Evolutionary conservation across 1,140 invertebrate species (phyloP), one percentile per base, ranked within the genome.

Genomic region (Thaumetopoea pityocampa): DNA sequence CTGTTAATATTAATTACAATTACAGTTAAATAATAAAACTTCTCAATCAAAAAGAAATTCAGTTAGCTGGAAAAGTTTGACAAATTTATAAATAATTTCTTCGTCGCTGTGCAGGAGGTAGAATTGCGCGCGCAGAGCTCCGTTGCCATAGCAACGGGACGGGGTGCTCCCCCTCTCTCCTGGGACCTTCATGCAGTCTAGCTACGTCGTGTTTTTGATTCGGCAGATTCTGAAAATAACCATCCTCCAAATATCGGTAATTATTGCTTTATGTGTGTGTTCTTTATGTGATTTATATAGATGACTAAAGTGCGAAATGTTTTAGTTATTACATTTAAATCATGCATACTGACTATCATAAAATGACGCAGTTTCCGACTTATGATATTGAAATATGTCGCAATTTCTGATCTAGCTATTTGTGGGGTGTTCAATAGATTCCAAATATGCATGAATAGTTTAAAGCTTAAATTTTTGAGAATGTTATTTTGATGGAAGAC

Each of bases 91-190:
- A 70, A 72, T 70, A 62, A 58, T 62, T 57, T 68, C 64, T 62
- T 62, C 48, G 65, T 53, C 35, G 32, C 27, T 49, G 22, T 32
- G 20, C 44, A 9, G 4, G 20, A 3, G 20, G 38, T 41, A 26
- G 22, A 35, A 38, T 10, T 83, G 79, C 79, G 79, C 71, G 79
- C 79, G 79, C 79, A 83, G 30, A 8, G 35, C 3, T 12, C 11
- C 4, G 69, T 80, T 62, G 32, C 33, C 68, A 77, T 79, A 60
- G 51, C 9, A 51, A 80, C 79, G 35, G 37, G 51, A 43, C 43
- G 43, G 48, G 46, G 55, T 10, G 52, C 41, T 44, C 54, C 47
- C 33, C 43, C 23, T 26, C 22, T 8, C 41, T 5, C 29, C 26
- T 36, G 17, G 5, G 6, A 22, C n/a, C 42, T 37, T 15, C 22